Conservation (phyloP, 2,888 invertebrate species). For the Noctua janthina region DNA sequence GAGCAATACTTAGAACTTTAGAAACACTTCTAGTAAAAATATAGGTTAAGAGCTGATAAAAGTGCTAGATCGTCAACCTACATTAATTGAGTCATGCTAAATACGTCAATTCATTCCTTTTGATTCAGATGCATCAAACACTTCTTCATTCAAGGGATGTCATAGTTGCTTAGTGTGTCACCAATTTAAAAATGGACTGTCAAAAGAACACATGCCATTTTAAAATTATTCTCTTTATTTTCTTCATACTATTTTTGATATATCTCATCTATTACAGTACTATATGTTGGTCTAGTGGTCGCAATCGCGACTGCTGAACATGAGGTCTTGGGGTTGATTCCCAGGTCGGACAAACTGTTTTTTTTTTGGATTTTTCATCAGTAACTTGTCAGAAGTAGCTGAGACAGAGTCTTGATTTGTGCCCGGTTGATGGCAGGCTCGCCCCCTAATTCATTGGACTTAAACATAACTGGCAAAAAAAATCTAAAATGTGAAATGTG, state of each 20-base stretch:
- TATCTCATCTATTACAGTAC: not conserved
- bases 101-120: constrained; percentile 14
- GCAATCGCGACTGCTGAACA: too few relatives aligned
- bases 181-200: not conserved
- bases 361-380: too few relatives aligned
- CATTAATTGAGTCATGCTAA: constrained; percentile 37
- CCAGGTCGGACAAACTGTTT: too few relatives aligned
- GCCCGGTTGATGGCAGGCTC: too few relatives aligned
- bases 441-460: too few relatives aligned
- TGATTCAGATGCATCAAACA: not conserved
- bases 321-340: too few relatives aligned
- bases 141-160: constrained; percentile 11
- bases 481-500: too few relatives aligned
- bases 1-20: constrained; percentile 7
- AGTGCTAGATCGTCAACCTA: constrained; percentile 36
- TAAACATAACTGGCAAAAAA: too few relatives aligned
- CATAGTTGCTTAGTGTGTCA: constrained; percentile 20
- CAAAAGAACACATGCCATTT: not conserved
- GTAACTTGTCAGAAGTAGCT: too few relatives aligned
- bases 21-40: constrained; percentile 50
- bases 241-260: not conserved
- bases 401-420: too few relatives aligned
- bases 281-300: too few relatives aligned
- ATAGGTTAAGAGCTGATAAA: constrained; percentile 57
- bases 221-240: not conserved